These are phyloP conservation scores for Eupeodes luniger DNA, from an alignment of 2,888 invertebrate species.

Conservation along the genomic window DNA sequence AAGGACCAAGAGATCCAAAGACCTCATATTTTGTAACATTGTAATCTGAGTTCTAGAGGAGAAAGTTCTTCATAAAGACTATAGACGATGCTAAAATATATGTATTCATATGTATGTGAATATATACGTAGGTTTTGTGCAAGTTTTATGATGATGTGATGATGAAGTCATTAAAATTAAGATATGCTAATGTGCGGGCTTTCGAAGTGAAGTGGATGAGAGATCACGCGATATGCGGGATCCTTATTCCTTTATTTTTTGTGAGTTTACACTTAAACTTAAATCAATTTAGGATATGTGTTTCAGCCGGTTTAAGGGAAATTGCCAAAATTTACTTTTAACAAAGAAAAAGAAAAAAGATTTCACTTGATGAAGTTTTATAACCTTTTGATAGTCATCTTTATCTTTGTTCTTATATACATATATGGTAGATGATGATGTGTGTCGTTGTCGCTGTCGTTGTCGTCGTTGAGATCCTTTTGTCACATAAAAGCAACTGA, in stretches of 20 bases:
- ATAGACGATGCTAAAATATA: neutral
- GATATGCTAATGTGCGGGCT: slow-evolving; percentile 69
- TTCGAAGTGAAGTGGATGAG: slow-evolving; percentile 7
- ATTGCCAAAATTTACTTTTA: slow-evolving; percentile 27
- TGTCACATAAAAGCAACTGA: neutral
- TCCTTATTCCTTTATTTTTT: neutral
- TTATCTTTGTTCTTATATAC: neutral
- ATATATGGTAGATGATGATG: neutral
- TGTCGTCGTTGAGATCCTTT: too few relatives aligned
- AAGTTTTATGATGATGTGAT: slow-evolving; percentile 72
- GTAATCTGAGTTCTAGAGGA: slow-evolving; percentile 57
- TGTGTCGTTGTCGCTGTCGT: neutral
- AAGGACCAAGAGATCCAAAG: slow-evolving; percentile 34
- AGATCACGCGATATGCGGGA: slow-evolving; percentile 34
- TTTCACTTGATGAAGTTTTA: slow-evolving; percentile 17
- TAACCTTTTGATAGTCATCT: slow-evolving; percentile 2
- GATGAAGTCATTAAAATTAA: slow-evolving; percentile 72
- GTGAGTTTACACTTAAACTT: neutral
- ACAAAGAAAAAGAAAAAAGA: slow-evolving; percentile 21
- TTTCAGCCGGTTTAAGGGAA: slow-evolving; percentile 19
- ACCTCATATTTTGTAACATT: slow-evolving; percentile 62
- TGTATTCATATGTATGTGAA: neutral
- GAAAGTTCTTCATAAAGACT: slow-evolving; percentile 57
- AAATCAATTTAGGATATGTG: slow-evolving; percentile 43
- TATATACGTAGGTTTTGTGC: slow-evolving; percentile 23